Evolutionary conservation across 2,797 vertebrate species (phyloP).

Genomic region (Lagodon rhomboides): DNA sequence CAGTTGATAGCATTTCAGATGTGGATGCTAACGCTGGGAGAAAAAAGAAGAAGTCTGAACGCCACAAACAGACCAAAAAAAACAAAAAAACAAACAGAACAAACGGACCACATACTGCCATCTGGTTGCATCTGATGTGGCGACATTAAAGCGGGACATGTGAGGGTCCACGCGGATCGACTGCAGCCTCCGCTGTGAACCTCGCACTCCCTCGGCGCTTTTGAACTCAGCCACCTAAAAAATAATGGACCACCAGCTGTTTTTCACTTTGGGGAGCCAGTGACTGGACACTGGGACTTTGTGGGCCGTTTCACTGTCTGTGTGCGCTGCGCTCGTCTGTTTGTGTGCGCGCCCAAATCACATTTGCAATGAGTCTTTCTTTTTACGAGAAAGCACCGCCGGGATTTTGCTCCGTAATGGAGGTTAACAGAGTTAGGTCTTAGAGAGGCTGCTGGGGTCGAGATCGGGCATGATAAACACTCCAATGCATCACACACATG

Average conservation of each 20-base stretch:
- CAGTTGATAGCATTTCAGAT: neutral
- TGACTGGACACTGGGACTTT: constrained; percentile 43
- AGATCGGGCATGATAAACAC: constrained; percentile 33
- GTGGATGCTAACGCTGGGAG: constrained; percentile 1
- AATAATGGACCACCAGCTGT: constrained; percentile 64
- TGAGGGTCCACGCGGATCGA: constrained; percentile 21
- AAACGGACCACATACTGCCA: constrained; percentile 44
- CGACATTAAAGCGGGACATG: constrained; percentile 49
- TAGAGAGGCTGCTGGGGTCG: constrained; percentile 10
- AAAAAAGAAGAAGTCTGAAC: constrained; percentile 19
- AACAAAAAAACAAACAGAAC: too few species aligned
- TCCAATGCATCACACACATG: constrained; percentile 4
- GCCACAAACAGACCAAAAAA: constrained; percentile 14
- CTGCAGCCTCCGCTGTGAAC: constrained; percentile 37
- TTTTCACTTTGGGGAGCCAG: constrained; percentile 34
- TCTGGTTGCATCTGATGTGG: constrained; percentile 62
- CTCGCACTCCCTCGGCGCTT: constrained; percentile 38
- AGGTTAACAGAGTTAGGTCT: constrained; percentile 55
- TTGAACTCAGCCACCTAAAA: constrained; percentile 55
- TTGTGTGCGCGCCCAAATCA: constrained; percentile 34
- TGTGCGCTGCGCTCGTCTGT: constrained; percentile 24
- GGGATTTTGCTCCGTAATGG: constrained; percentile 53
- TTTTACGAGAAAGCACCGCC: neutral
- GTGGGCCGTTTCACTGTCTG: constrained; percentile 40
- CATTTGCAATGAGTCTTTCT: constrained; percentile 44